Conservation (phyloP, 2,113 vertebrate genomes). For the Pseudopipra pipra region DNA sequence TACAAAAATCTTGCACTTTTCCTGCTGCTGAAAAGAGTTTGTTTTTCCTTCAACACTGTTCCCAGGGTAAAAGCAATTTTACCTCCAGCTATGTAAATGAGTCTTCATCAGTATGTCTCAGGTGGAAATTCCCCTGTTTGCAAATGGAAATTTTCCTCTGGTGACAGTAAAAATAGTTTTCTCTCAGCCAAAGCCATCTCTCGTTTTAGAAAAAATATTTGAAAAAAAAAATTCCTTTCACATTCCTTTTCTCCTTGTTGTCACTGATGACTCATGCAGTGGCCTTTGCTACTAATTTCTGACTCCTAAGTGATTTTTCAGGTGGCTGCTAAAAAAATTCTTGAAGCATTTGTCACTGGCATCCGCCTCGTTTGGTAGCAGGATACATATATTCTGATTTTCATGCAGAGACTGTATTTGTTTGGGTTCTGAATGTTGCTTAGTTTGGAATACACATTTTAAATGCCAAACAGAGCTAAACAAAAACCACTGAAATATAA, state of each 20-base stretch:
- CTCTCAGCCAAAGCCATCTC: not conserved
- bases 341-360: slow-evolving; percentile 31
- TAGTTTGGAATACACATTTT: not conserved
- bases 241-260: slow-evolving; percentile 29
- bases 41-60: slow-evolving; percentile 6
- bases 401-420: not conserved
- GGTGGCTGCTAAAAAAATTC: slow-evolving; percentile 51
- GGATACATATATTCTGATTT: not conserved
- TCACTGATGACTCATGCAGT: slow-evolving; percentile 22
- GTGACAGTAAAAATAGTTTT: not conserved
- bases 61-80: slow-evolving; percentile 24
- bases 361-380: not conserved
- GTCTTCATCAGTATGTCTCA: not conserved
- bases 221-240: not conserved
- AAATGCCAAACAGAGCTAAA: slow-evolving; percentile 1
- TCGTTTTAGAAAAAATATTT: not conserved
- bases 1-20: slow-evolving; percentile 31
- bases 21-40: not conserved
- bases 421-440: not conserved
- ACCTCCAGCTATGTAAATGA: slow-evolving; percentile 15
- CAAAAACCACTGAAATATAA: not conserved
- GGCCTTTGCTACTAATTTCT: slow-evolving; percentile 39
- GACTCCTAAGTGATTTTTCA: slow-evolving; percentile 65
- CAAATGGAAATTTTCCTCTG: slow-evolving; percentile 15
- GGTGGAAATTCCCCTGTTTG: slow-evolving; percentile 48